Evolutionary conservation across 2,797 vertebrate genomes (phyloP).

Genomic region (Ceyx erithaca): DNA sequence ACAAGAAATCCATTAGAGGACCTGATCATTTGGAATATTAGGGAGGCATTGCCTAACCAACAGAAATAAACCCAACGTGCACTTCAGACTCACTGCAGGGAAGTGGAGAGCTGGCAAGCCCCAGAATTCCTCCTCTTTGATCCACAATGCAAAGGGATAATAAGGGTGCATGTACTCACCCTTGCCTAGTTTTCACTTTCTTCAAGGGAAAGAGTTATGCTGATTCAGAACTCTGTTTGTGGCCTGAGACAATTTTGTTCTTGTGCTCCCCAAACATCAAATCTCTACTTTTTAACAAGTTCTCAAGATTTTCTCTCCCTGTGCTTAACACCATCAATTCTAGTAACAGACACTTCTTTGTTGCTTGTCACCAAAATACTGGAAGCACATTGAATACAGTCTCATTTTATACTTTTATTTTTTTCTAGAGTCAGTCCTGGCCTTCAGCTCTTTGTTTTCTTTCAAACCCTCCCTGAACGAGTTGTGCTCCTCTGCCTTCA

Average conservation of each 20-base stretch:
- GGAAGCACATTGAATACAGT: conserved; percentile 20
- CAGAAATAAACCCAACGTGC: not conserved
- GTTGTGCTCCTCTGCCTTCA: not conserved
- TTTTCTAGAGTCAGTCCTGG: conserved; percentile 40
- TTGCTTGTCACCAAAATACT: conserved; percentile 34
- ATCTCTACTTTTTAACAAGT: not conserved
- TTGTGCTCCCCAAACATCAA: not conserved
- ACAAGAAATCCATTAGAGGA: not conserved
- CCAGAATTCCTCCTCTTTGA: conserved; percentile 47
- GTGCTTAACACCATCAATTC: conserved; percentile 12
- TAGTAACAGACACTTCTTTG: conserved; percentile 6
- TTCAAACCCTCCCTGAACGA: conserved; percentile 35
- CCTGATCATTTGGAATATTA: not conserved
- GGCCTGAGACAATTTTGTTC: not conserved
- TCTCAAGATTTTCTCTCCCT: conserved; percentile 8
- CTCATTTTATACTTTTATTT: not conserved
- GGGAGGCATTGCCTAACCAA: not conserved
- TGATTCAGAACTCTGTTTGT: not conserved
- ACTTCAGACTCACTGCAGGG: conserved; percentile 1
- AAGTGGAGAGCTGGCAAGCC: conserved; percentile 11
- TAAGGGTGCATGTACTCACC: not conserved
- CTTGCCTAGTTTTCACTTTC: conserved; percentile 42
- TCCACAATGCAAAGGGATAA: conserved; percentile 40
- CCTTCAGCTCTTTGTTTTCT: conserved; percentile 63
- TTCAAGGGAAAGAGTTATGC: conserved; percentile 24